A percentile compares a stretch with the other conserved stretches of the same genome.
Conservation (phyloP, 2,797 vertebrate species). For the Onychomys leucogaster region DNA sequence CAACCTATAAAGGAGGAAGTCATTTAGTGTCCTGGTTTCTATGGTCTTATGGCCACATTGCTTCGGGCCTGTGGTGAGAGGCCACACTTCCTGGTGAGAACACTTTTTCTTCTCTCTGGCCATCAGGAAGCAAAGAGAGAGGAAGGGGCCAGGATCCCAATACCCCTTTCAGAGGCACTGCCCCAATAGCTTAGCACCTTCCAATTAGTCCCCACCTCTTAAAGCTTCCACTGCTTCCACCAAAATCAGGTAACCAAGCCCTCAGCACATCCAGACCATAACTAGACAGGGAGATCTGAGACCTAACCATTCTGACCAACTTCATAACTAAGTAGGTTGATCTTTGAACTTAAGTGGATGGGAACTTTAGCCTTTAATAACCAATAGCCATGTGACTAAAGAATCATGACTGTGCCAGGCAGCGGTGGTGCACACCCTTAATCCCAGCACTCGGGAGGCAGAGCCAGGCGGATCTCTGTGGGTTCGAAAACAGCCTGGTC, state of each 20-base stretch:
- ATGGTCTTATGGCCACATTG: not conserved
- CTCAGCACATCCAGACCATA: not conserved
- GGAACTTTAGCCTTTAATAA: conserved; percentile 28
- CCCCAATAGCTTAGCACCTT: not conserved
- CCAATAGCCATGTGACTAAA: conserved; percentile 46
- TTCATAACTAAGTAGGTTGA: conserved; percentile 21
- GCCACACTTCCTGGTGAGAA: not conserved
- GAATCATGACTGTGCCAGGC: not conserved
- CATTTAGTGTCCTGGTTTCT: not conserved
- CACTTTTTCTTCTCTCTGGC: not conserved
- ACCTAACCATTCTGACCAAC: not conserved
- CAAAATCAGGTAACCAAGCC: not conserved
- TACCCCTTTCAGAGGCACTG: not conserved
- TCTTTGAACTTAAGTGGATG: conserved; percentile 57
- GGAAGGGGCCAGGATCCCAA: not conserved
- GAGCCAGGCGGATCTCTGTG: too few species aligned
- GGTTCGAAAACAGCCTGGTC: too few species aligned
- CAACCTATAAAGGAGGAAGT: not conserved
- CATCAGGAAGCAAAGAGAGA: not conserved
- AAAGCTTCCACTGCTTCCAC: not conserved
- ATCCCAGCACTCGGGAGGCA: too few species aligned
- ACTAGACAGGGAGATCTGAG: conserved; percentile 1
- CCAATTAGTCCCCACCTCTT: too few species aligned
- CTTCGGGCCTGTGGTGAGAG: not conserved
- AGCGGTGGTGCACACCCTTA: too few species aligned